These are phyloP conservation scores for Notodonta ziczac DNA, from an alignment of 2,888 invertebrate species.

Conservation along the genomic window DNA sequence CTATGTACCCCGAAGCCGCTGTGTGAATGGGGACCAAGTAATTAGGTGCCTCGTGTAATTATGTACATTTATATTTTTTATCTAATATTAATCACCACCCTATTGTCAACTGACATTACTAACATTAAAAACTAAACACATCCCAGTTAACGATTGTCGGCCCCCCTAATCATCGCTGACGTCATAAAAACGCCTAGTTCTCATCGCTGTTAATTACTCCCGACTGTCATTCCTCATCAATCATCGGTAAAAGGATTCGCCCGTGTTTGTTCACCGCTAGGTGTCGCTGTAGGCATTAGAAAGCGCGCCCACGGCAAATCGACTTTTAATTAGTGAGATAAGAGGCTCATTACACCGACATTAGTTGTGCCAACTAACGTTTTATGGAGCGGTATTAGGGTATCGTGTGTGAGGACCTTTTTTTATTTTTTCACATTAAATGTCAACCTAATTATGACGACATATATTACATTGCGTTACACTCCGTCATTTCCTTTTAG, in stretches of 20 bases:
- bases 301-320: slow-evolving; percentile 73
- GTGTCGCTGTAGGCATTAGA: slow-evolving; percentile 61
- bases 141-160: slow-evolving; percentile 14
- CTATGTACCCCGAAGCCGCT: too few species aligned
- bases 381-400: slow-evolving; percentile 59
- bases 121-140: slow-evolving; percentile 3
- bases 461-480: too few species aligned
- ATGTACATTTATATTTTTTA: not conserved
- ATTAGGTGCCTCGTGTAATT: not conserved
- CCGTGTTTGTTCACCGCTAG: slow-evolving; percentile 55
- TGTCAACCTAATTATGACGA: too few species aligned
- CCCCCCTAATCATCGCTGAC: slow-evolving; percentile 28
- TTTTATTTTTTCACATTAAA: too few species aligned
- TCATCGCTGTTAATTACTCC: slow-evolving; percentile 43
- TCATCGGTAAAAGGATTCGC: slow-evolving; percentile 65
- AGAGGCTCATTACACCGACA: slow-evolving; percentile 77
- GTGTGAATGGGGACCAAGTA: too few species aligned
- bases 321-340: slow-evolving; percentile 83
- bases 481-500: too few species aligned
- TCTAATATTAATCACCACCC: not conserved
- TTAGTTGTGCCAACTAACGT: slow-evolving; percentile 75
- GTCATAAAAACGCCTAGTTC: slow-evolving; percentile 33
- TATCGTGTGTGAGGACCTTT: slow-evolving; percentile 29
- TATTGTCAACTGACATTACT: not conserved
- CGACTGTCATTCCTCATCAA: slow-evolving; percentile 61